Base-by-base conservation (phyloP, 2,888 invertebrate species). In the Plagiodera versicolora region DNA sequence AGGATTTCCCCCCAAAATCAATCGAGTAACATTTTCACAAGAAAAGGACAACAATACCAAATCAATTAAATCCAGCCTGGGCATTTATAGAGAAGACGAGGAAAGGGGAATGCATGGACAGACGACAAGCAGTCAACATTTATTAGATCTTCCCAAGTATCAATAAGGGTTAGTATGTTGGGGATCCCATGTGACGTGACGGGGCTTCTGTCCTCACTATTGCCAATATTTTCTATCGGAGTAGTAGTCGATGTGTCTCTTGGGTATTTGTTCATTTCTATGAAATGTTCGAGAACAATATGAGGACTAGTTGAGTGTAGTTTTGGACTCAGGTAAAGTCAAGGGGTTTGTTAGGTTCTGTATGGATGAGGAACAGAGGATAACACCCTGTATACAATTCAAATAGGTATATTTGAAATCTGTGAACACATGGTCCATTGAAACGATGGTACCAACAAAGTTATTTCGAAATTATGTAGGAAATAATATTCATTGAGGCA, bases 111-210 rank as follows among this genome's bases (percentile, higher is more conserved):
- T n/a, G 39, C 60, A 61, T 63, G 59, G 53, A 61, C 60, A 58
- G 63, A 66, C n/a, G n/a, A n/a, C 66, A 63, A 66, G 63, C 63
- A 66, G 63, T 63, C 61, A 63, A 66, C 66, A 66, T 66, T 66
- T 66, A 66, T 66, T 66, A 61, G 58, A 58, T 63, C 61, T 61
- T 52, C 57, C 56, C 60, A 59, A 61, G 61, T 61, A 66, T 66
- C 66, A 66, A 66, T 66, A 60, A 63, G 66, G 63, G 66, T 47
- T 39, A 46, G 65, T 63, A 59, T 60, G 56, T 58, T 57, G 32
- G 54, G 44, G 58, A 50, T 64, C 62, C 60, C 58, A 56, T 65
- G 60, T 62, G 62, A 39, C 39, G 14, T n/a, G 14, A n/a, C 6
- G 14, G 39, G 6, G 32, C 32, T 32, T 32, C 32, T 32, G 32